Conservation (phyloP, 1,140 invertebrate species). For the Hypothenemus hampei region DNA sequence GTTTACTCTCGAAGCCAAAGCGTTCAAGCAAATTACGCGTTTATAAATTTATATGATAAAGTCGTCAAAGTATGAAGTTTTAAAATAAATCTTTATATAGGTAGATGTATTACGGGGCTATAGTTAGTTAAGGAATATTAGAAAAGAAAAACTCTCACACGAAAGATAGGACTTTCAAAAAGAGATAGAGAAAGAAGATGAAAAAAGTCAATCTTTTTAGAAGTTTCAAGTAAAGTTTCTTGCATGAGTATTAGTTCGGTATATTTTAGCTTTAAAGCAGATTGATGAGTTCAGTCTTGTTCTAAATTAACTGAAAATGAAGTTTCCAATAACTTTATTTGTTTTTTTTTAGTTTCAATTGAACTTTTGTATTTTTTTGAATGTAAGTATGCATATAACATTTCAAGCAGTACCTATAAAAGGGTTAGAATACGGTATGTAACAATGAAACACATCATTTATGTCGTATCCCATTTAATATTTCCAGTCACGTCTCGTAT, state of each 20-base stretch:
- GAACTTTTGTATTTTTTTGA: background rate
- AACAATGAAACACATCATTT: conserved; percentile 8
- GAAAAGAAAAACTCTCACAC: no score
- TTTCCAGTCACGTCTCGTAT: conserved; percentile 12
- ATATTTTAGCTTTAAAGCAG: background rate
- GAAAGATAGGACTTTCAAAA: no score
- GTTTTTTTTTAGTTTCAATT: background rate
- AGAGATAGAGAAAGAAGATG: no score
- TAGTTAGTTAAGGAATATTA: no score
- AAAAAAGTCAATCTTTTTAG: background rate
- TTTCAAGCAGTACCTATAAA: background rate
- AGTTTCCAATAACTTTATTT: background rate
- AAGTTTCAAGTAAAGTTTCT: background rate
- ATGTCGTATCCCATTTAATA: conserved; percentile 12
- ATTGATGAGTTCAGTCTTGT: conserved; percentile 1
- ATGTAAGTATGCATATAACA: background rate
- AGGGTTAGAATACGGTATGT: conserved; percentile 5
- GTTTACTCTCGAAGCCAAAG: background rate
- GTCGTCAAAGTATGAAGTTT: background rate
- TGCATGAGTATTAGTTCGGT: background rate
- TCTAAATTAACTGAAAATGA: background rate
- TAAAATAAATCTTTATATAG: background rate
- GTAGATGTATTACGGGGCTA: no score
- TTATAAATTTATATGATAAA: background rate
- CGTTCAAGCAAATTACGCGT: background rate